Conservation (phyloP, 1,140 invertebrate species). For the Ptiloglossa arizonensis region DNA sequence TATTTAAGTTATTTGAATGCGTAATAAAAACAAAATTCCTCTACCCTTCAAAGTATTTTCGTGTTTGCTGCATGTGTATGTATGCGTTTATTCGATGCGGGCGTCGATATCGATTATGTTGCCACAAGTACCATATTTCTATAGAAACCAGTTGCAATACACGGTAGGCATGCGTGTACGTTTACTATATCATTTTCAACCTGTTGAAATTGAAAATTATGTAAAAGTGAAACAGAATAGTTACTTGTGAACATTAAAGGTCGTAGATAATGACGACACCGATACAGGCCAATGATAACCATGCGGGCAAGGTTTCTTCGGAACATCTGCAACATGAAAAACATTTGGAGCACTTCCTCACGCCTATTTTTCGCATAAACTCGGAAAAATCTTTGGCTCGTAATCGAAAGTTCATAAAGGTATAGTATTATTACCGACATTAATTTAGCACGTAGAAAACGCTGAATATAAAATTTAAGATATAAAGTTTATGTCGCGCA, state of each 20-base stretch:
- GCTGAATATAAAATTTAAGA: not conserved
- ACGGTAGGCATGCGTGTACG: not conserved
- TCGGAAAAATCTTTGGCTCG: slow-evolving; percentile 62
- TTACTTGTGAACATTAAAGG: not conserved
- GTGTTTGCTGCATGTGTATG: not conserved
- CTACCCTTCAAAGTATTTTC: slow-evolving; percentile 10
- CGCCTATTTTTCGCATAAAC: slow-evolving; percentile 63
- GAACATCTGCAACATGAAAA: slow-evolving; percentile 26
- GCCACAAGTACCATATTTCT: slow-evolving; percentile 27
- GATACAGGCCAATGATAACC: not conserved
- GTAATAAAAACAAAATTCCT: slow-evolving; percentile 32
- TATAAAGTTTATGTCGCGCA: no score
- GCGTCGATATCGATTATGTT: slow-evolving; percentile 41
- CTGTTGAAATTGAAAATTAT: not conserved
- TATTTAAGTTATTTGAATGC: slow-evolving; percentile 42
- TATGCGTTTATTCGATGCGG: not conserved
- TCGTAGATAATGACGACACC: slow-evolving; percentile 16
- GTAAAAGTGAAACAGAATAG: slow-evolving; percentile 8
- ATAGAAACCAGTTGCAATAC: slow-evolving; percentile 38
- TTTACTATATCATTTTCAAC: not conserved
- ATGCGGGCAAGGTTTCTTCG: slow-evolving; percentile 24
- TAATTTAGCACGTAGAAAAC: slow-evolving; percentile 2
- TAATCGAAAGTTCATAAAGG: slow-evolving; percentile 76
- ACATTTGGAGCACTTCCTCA: slow-evolving; percentile 51
- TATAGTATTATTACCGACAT: slow-evolving; percentile 40